Percentiles rank a stretch among this genome's conserved stretches.
These are phyloP conservation scores for Trachemys scripta DNA, from an alignment of 2,113 vertebrate species.

Conservation along the genomic window DNA sequence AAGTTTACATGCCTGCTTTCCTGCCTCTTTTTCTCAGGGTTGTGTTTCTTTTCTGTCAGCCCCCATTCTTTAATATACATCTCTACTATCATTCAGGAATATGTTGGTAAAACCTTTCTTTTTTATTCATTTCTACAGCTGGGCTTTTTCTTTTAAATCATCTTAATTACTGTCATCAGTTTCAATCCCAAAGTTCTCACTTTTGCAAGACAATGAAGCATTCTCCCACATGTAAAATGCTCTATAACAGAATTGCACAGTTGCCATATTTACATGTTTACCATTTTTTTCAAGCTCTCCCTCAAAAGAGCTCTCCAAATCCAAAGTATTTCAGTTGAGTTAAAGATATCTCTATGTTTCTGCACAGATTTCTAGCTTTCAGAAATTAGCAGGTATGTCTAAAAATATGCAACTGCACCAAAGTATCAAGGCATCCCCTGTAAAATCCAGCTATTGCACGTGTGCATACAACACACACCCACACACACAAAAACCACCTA, in stretches of 20 bases:
- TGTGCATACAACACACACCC: neutral
- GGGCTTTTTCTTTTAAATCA: slow-evolving; percentile 39
- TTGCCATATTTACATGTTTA: slow-evolving; percentile 65
- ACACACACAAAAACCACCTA: slow-evolving; percentile 3
- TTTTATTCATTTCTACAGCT: neutral
- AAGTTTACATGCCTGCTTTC: slow-evolving; percentile 67
- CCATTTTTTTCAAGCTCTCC: neutral
- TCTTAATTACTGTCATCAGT: slow-evolving; percentile 49
- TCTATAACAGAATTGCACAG: slow-evolving; percentile 13
- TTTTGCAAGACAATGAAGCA: slow-evolving; percentile 50
- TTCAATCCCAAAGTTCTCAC: slow-evolving; percentile 50
- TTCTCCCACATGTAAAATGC: slow-evolving; percentile 46
- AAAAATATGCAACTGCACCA: slow-evolving; percentile 22
- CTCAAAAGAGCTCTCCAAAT: slow-evolving; percentile 14
- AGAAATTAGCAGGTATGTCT: slow-evolving; percentile 49
- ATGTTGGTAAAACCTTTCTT: slow-evolving; percentile 48
- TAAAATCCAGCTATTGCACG: slow-evolving; percentile 25
- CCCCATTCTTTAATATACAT: slow-evolving; percentile 72
- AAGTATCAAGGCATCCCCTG: slow-evolving; percentile 37
- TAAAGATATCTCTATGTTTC: neutral
- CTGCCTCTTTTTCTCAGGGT: slow-evolving; percentile 64
- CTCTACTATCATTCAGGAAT: slow-evolving; percentile 70
- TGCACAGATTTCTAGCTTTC: slow-evolving; percentile 35
- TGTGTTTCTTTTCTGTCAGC: slow-evolving; percentile 75
- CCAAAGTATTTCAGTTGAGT: slow-evolving; percentile 15